These are phyloP conservation scores for Ataeniobius toweri DNA, from an alignment of 2,797 vertebrate species.

Conservation along the genomic window DNA sequence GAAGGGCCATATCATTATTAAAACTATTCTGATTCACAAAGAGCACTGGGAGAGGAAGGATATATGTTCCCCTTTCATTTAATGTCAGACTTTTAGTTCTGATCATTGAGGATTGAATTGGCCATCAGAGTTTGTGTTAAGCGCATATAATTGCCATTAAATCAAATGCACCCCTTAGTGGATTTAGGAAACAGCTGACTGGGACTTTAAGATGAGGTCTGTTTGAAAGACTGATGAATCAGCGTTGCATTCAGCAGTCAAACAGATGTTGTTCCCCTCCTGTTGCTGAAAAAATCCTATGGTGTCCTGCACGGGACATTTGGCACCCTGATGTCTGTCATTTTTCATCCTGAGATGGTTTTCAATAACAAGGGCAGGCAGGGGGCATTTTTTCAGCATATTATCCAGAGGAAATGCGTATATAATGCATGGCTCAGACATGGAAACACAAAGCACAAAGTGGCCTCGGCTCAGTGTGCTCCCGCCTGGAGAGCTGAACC, in stretches of 20 bases:
- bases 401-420: constrained; percentile 68
- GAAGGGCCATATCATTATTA: constrained; percentile 42
- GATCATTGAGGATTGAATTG: constrained; percentile 27
- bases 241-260: constrained; percentile 75
- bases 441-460: constrained; percentile 44
- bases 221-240: constrained; percentile 75
- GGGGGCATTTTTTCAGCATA: constrained; percentile 76
- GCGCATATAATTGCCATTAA: constrained; percentile 40
- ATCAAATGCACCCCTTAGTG: constrained; percentile 24
- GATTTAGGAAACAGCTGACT: constrained; percentile 63
- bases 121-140: constrained; percentile 27
- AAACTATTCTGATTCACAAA: constrained; percentile 45
- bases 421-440: constrained; percentile 66
- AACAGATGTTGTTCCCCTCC: constrained; percentile 81
- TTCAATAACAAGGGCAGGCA: constrained; percentile 82
- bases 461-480: constrained; percentile 48
- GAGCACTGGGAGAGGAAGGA: constrained; percentile 13
- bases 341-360: constrained; percentile 81
- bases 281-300: constrained; percentile 74
- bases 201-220: constrained; percentile 69
- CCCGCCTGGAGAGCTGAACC: constrained; percentile 44
- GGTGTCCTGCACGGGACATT: constrained; percentile 83
- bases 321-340: constrained; percentile 82
- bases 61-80: constrained; percentile 9
- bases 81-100: constrained; percentile 21